Conservation (phyloP, 2,888 invertebrate genomes). For the Hemistola chrysoprasaria region DNA sequence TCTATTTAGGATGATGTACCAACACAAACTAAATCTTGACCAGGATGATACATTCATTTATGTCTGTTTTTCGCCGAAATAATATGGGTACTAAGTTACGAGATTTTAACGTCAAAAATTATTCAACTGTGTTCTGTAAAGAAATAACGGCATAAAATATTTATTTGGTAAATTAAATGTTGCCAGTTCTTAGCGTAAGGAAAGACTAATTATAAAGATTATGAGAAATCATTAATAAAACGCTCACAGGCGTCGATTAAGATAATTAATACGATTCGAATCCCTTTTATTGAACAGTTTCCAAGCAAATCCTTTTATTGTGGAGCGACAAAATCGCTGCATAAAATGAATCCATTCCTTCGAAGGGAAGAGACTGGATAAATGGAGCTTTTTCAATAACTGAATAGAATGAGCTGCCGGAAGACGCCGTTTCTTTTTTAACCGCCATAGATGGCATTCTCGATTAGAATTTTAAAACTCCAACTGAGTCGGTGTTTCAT, state of each 20-base stretch:
- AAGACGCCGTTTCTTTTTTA: constrained; percentile 39
- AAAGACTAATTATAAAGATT: no score
- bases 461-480: constrained; percentile 48
- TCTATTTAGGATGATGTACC: no score
- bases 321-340: constrained; percentile 17
- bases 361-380: constrained; percentile 36
- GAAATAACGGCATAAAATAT: no score
- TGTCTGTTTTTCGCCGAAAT: no score
- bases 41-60: no score
- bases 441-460: constrained; percentile 26
- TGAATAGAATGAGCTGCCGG: constrained; percentile 42
- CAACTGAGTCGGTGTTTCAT: constrained; percentile 26
- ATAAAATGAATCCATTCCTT: constrained; percentile 34
- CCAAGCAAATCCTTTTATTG: constrained; percentile 26
- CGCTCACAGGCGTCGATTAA: constrained; percentile 22
- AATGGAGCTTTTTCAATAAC: constrained; percentile 67
- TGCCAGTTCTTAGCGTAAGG: no score
- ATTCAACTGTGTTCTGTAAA: no score
- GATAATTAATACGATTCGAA: constrained; percentile 28
- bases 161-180: no score
- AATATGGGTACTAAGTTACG: no score
- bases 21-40: no score
- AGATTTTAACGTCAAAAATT: no score
- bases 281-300: constrained; percentile 35
- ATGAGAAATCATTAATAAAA: constrained; percentile 5